Evolutionary conservation across 1,140 invertebrate species (phyloP).

Genomic region (Alviniconcha marisindica): DNA sequence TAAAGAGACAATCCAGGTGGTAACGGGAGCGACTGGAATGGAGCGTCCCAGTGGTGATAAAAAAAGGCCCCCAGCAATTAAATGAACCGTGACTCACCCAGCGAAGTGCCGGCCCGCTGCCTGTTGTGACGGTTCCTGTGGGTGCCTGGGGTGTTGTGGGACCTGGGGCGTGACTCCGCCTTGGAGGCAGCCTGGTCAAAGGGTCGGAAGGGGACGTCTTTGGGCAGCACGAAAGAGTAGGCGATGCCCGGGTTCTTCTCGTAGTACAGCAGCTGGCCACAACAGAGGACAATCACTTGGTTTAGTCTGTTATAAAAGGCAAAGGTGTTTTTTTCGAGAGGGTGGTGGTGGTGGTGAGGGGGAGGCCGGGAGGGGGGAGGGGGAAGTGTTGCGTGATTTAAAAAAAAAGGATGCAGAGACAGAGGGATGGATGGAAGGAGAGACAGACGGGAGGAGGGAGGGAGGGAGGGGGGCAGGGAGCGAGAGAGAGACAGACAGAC

Average conservation of each 20-base stretch:
- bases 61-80: too few species aligned
- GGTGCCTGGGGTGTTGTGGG: not conserved
- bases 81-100: too few species aligned
- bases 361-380: not conserved
- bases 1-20: too few species aligned
- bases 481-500: conserved; percentile 26
- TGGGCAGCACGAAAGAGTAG: conserved; percentile 71
- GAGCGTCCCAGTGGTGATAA: too few species aligned
- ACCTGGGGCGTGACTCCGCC: not conserved
- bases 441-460: not conserved
- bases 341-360: not conserved
- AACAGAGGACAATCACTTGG: conserved; percentile 44
- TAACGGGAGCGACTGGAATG: too few species aligned
- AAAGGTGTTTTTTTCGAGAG: not conserved
- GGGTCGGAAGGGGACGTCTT: conserved; percentile 53
- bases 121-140: not conserved
- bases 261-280: conserved; percentile 71
- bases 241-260: conserved; percentile 70
- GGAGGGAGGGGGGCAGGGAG: not conserved
- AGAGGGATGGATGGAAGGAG: not conserved
- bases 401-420: not conserved
- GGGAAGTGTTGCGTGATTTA: not conserved
- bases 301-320: not conserved
- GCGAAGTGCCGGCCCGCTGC: not conserved
- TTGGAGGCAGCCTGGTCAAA: conserved; percentile 45